A percentile compares a stretch with the other conserved stretches of the same genome.
Conservation (phyloP, 2,797 vertebrate species). For the Mormyrops attenuatus region DNA sequence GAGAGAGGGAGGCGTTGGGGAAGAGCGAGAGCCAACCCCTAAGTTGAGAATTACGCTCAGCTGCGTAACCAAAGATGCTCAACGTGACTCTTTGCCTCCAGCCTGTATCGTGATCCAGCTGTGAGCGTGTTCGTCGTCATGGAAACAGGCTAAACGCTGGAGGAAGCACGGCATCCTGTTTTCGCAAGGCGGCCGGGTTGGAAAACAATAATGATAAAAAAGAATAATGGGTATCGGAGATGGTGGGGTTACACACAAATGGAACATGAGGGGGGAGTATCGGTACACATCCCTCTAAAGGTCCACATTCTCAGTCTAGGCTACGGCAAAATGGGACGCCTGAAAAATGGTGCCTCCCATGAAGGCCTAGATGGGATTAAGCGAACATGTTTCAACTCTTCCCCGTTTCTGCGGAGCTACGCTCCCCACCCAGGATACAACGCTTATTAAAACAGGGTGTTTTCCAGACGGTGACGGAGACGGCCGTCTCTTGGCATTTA, state of each 20-base stretch:
- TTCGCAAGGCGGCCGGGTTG: not conserved
- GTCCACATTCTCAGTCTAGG: not conserved
- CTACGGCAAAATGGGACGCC: not conserved
- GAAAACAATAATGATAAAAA: not conserved
- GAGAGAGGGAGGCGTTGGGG: not conserved
- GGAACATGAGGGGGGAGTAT: not conserved
- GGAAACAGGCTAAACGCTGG: constrained; percentile 52
- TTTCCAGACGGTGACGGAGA: constrained; percentile 17
- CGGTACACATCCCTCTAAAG: not conserved
- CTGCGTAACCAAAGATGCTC: not conserved
- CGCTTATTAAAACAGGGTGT: constrained; percentile 23
- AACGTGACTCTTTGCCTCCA: constrained; percentile 18
- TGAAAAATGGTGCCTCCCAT: not conserved
- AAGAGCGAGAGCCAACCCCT: not conserved
- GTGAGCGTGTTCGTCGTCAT: constrained; percentile 56
- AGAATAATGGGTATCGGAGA: not conserved
- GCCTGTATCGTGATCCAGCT: constrained; percentile 35
- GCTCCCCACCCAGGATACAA: constrained; percentile 15
- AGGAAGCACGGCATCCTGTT: constrained; percentile 14
- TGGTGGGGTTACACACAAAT: not conserved
- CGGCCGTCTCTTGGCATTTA: not conserved
- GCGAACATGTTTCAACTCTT: constrained; percentile 30
- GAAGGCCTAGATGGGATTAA: not conserved
- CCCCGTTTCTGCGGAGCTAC: not conserved
- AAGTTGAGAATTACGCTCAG: not conserved